Percentiles rank a stretch among this genome's conserved stretches.
phyloP scores from a whole-genome alignment of 2,113 vertebrate genomes.

The Eurystomus gularis region DNA sequence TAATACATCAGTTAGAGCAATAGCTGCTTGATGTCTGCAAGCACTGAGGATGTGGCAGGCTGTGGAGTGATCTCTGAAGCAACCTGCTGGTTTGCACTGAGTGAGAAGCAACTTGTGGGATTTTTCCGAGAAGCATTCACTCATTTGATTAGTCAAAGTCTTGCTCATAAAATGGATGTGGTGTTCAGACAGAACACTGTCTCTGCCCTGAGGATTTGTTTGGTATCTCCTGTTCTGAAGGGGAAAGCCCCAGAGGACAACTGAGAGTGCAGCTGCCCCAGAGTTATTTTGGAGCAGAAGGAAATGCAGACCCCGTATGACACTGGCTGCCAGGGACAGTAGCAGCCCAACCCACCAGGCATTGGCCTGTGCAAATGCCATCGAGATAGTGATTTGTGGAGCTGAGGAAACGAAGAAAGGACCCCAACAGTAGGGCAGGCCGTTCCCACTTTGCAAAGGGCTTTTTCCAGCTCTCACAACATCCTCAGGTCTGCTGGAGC shows the following conservation, averaged over 20 bases:
- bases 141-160: not conserved
- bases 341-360: not conserved
- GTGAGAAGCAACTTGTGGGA: not conserved
- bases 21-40: not conserved
- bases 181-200: fast-evolving
- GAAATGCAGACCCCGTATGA: not conserved
- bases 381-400: not conserved
- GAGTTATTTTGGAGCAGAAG: fast-evolving
- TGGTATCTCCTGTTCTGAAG: fast-evolving
- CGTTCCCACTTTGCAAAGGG: not conserved
- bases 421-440: not conserved
- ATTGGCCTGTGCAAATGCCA: not conserved
- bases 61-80: not conserved
- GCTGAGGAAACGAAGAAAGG: not conserved
- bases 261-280: not conserved
- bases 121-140: not conserved
- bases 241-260: not conserved
- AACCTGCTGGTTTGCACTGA: fast-evolving
- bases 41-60: not conserved
- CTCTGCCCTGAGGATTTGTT: not conserved
- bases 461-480: constrained; percentile 15
- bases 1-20: not conserved
- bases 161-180: not conserved
- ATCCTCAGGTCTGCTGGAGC: not conserved
- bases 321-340: fast-evolving